Percentiles rank a stretch among this genome's conserved stretches.
Conservation (phyloP, 2,797 vertebrate genomes). For the Pempheris klunzingeri region DNA sequence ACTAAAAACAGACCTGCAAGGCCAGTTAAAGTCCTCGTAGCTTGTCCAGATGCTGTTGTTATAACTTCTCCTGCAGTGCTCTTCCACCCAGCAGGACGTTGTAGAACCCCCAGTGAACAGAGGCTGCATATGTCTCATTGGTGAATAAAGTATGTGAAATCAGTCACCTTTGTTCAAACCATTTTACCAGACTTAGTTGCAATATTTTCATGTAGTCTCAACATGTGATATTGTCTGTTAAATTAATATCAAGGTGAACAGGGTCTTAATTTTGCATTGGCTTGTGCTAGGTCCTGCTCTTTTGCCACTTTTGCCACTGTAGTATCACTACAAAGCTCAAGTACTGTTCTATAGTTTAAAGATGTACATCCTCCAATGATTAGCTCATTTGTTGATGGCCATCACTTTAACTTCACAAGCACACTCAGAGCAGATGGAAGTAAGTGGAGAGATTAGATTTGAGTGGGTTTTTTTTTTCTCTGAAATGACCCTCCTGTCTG, state of each 20-base stretch:
- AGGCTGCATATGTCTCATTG: neutral
- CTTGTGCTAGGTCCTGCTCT: neutral
- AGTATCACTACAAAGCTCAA: neutral
- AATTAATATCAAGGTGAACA: neutral
- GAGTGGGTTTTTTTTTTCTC: constrained; percentile 1
- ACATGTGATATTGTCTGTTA: neutral
- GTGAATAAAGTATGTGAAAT: neutral
- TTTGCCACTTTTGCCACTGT: neutral
- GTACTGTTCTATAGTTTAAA: constrained; percentile 30
- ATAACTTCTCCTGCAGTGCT: neutral
- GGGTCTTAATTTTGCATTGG: neutral
- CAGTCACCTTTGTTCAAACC: neutral
- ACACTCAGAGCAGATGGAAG: constrained; percentile 14
- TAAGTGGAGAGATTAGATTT: constrained; percentile 14
- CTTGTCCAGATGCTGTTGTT: constrained; percentile 9
- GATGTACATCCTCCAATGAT: constrained; percentile 7
- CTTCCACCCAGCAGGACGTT: neutral
- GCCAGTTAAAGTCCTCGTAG: neutral
- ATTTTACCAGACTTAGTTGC: neutral
- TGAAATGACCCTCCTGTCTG: constrained; percentile 34
- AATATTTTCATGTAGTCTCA: neutral
- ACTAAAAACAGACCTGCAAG: neutral
- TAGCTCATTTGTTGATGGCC: constrained; percentile 38
- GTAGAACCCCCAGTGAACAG: neutral
- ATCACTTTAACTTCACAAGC: constrained; percentile 32